Evolutionary conservation across 2,888 invertebrate genomes (phyloP).

Genomic region (Acrobasis suavella): DNA sequence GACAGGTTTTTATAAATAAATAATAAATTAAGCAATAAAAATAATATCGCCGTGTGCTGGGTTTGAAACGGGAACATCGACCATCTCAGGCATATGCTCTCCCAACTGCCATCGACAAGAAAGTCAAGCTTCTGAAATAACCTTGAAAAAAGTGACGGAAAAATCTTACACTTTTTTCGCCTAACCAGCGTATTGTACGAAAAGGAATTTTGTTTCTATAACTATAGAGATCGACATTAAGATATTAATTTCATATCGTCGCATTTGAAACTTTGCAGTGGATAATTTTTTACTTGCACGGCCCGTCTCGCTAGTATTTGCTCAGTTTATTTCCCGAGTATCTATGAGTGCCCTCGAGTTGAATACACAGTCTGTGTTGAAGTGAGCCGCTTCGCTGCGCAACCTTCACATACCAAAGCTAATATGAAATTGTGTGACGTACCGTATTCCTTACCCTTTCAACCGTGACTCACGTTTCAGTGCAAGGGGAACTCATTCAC

Average conservation of each 20-base stretch:
- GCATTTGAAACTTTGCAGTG: constrained; percentile 51
- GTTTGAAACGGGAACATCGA: too few relatives aligned
- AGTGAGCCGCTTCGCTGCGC: constrained; percentile 62
- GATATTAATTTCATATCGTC: not conserved
- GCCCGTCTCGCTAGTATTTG: constrained; percentile 65
- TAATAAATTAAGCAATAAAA: too few relatives aligned
- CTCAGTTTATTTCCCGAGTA: constrained; percentile 71
- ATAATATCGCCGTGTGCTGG: too few relatives aligned
- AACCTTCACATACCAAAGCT: constrained; percentile 53
- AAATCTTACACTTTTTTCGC: too few relatives aligned
- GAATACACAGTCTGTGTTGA: constrained; percentile 66
- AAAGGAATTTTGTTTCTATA: too few relatives aligned
- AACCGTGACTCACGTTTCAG: constrained; percentile 37
- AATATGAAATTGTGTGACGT: constrained; percentile 65
- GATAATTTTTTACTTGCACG: constrained; percentile 59
- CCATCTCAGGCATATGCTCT: too few relatives aligned
- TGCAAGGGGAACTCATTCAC: constrained; percentile 14
- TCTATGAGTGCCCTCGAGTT: constrained; percentile 64
- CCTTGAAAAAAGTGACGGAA: too few relatives aligned
- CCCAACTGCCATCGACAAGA: too few relatives aligned
- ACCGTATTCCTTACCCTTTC: constrained; percentile 52
- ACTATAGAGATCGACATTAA: too few relatives aligned
- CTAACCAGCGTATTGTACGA: too few relatives aligned
- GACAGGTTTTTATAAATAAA: too few relatives aligned
- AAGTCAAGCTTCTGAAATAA: too few relatives aligned